Conservation (phyloP, 2,888 invertebrate genomes). For the Tetragonula carbonaria region DNA sequence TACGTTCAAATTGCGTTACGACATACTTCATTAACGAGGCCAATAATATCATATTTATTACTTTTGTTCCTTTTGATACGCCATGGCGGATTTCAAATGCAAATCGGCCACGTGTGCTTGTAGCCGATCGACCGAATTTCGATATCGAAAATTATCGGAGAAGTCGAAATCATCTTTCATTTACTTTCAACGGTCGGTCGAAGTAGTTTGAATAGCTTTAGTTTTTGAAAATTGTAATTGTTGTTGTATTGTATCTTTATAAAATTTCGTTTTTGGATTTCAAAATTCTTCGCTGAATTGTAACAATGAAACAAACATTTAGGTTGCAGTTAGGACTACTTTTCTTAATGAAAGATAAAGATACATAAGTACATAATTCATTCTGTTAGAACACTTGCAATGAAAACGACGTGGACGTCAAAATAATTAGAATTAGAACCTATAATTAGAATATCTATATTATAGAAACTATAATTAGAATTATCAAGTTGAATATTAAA, state of each 20-base stretch:
- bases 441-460: no score
- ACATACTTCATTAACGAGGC: constrained; percentile 16
- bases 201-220: no score
- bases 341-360: no score
- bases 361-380: no score
- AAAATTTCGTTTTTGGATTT: background rate
- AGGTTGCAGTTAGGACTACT: background rate
- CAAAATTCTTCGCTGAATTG: no score
- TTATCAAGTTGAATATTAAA: no score
- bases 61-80: background rate
- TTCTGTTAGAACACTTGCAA: no score
- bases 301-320: background rate
- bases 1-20: constrained; percentile 7
- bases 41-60: constrained; percentile 6
- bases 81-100: background rate
- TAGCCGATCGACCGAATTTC: background rate
- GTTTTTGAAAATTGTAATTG: background rate
- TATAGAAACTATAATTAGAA: no score
- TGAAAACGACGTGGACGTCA: no score
- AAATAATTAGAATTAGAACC: no score
- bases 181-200: background rate
- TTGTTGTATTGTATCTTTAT: background rate
- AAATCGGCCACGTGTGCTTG: background rate
- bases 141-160: background rate
- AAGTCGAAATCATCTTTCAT: background rate